Base-by-base conservation (phyloP, 1,140 invertebrate species). In the Meloidogyne chitwoodi region DNA sequence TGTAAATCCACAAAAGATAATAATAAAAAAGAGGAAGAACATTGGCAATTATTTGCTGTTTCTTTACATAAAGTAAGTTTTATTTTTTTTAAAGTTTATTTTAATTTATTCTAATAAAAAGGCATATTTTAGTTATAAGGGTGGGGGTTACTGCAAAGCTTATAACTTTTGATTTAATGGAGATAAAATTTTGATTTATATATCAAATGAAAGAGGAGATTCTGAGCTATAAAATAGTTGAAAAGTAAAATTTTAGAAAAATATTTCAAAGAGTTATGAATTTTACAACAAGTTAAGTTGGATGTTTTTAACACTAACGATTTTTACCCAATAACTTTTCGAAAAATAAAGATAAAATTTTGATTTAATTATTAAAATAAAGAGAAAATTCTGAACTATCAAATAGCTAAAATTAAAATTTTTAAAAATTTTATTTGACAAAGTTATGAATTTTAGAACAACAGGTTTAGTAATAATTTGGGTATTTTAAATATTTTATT, bases 11-110 rank as follows among this genome's bases (percentile, higher is more conserved):
- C 22, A 12, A 73, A 73, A 22, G 56, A 29, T 22, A 73, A 34
- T 29, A 64, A 73, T 38, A 56, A 56, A 56, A 19, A 56, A 5
- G 48, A 56, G 4, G 38, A 64, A 64, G 56, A 73, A 62, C 56
- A 73, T 31, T 73, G 70, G 70, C 70, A 73, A 34, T 62, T 73
- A 31, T 73, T 73, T 34, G 70, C 70, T 31, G 64, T 73, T 11
- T 63, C 70, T 4, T 64, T 73, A 6, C 70, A 73, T 27, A 73
- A 64, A 22, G 70, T 64, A 16, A 63, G 70, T 2, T 16, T n/a
- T 56, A 8, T 0, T 56, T n/a, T 22, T 38, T 38, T 38, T 8
- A 8, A 10, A 38, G 10, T 31, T 31, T 31, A 38, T 4, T 38
- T 38, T 38, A 38, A 6, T 38, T 38, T 38, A 38, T 38, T 38